A percentile compares a stretch with the other conserved stretches of the same genome.
These are phyloP conservation scores for Julus scandinavius DNA, from an alignment of 2,888 invertebrate species.

Conservation along the genomic window DNA sequence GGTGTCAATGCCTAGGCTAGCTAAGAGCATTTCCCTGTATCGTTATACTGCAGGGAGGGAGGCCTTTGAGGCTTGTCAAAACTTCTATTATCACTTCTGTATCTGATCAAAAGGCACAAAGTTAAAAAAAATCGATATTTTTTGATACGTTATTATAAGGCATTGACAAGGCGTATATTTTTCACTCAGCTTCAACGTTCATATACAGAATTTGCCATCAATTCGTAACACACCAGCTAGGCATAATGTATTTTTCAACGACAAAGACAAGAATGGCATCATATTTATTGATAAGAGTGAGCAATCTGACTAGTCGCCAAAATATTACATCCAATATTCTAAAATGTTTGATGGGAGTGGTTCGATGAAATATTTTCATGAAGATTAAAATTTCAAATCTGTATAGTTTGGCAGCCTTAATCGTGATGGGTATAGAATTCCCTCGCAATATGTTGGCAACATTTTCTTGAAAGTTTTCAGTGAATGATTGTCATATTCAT, in stretches of 20 bases:
- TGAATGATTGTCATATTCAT: slow-evolving; percentile 13
- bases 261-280: slow-evolving; percentile 35
- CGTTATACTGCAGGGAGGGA: slow-evolving; percentile 4
- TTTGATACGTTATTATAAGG: slow-evolving; percentile 31
- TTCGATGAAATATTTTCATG: neutral
- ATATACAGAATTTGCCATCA: neutral
- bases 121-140: slow-evolving; percentile 39
- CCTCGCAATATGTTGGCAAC: neutral
- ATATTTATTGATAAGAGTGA: slow-evolving; percentile 5
- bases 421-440: neutral
- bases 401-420: neutral
- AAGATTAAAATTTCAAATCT: slow-evolving; percentile 6
- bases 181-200: neutral
- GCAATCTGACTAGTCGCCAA: slow-evolving; percentile 17
- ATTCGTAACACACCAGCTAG: slow-evolving; percentile 3
- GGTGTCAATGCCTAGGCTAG: neutral
- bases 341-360: neutral
- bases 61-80: slow-evolving; percentile 19
- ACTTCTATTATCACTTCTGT: slow-evolving; percentile 42
- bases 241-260: slow-evolving; percentile 24
- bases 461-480: neutral
- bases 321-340: neutral
- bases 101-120: slow-evolving; percentile 35
- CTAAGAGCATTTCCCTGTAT: slow-evolving; percentile 42
- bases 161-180: slow-evolving; percentile 22